Evolutionary conservation across 1,140 invertebrate genomes (phyloP).

Genomic region (Aculops lycopersici): DNA sequence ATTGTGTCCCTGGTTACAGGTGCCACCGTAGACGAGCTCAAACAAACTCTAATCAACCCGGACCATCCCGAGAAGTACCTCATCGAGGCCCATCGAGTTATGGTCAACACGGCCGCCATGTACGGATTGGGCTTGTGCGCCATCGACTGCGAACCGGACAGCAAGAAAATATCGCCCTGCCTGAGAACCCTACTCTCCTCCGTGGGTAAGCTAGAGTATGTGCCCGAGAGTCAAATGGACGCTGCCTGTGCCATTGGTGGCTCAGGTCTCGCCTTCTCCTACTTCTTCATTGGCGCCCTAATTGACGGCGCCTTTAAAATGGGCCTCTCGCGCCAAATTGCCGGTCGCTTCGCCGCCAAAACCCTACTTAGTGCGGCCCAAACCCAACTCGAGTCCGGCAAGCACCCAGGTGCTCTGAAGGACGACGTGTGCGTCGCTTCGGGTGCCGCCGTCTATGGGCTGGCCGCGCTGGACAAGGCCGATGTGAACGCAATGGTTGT

Average conservation of each 20-base stretch:
- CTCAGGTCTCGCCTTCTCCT: constrained; percentile 7
- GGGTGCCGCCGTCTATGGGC: constrained; percentile 43
- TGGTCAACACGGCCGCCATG: constrained; percentile 8
- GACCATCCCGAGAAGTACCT: constrained; percentile 9
- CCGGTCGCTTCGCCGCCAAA: constrained; percentile 21
- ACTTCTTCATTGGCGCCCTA: constrained; percentile 15
- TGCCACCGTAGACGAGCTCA: constrained; percentile 2
- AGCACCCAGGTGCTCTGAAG: constrained; percentile 20
- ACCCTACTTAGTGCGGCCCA: constrained; percentile 22
- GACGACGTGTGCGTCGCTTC: constrained; percentile 24
- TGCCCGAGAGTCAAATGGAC: constrained; percentile 8
- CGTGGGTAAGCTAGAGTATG: constrained; percentile 6
- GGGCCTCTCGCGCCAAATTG: constrained; percentile 22
- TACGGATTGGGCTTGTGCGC: constrained; percentile 9
- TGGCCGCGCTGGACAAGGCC: constrained; percentile 47
- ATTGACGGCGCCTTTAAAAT: constrained; percentile 28
- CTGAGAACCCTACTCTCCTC: constrained; percentile 6
- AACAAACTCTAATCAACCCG: constrained; percentile 5
- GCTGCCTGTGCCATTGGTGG: constrained; percentile 7
- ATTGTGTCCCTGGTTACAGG: constrained; percentile 7
- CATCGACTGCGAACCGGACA: constrained; percentile 7
- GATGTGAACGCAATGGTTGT: constrained; percentile 41
- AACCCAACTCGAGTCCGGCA: constrained; percentile 24
- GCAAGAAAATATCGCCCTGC: constrained; percentile 4
- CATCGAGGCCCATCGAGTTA: constrained; percentile 8